Evolutionary conservation across 2,797 vertebrate species (phyloP), one percentile per base, ranked within the genome.

Genomic region (Acipenser ruthenus): DNA sequence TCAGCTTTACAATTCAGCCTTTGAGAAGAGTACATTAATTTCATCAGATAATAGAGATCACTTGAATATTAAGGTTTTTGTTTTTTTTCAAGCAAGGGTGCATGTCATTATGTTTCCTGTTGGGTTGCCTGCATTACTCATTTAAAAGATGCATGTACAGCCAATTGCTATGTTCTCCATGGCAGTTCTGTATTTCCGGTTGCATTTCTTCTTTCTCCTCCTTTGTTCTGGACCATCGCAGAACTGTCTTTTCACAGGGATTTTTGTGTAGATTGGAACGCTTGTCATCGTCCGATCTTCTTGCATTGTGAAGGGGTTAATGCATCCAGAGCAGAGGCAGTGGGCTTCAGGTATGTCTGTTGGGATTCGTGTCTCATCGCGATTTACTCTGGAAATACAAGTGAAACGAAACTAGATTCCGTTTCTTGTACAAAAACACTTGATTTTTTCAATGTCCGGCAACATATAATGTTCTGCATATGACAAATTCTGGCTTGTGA

Each of bases 301-400:
- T 79, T 92, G 89, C 90, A 92, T 88, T 3, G 87, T 92, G 83
- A 92, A 93, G 18, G 92, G 91, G 75, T 92, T 93, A 74, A 93
- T 89, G 66, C 91, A 93, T 62, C 91, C 92, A 0, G 79, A 71
- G 56, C 91, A 92, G 8, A 91, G 82, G 67, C 91, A 93, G 9
- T 65, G 82, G 0, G 91, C 92, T 74, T 93, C 92, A 0, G 91
- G 92, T 67, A 93, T 87, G 75, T 92, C 90, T 1, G 65, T 79
- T 0, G 91, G 92, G 60, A 89, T 83, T 49, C 91, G 87, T 0
- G 71, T 66, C 13, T 90, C 83, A 0, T 93, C 90, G 0, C 92
- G 92, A 75, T 92, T 93, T 70, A 93, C 90, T 74, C 91, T 93
- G 78, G 0, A 6, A 37, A 37, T 37, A 37, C 23, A 37, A 37